Percentiles rank a stretch among this genome's conserved stretches.
These are phyloP conservation scores for Aphidius colemani DNA, from an alignment of 2,888 invertebrate species.

Conservation along the genomic window DNA sequence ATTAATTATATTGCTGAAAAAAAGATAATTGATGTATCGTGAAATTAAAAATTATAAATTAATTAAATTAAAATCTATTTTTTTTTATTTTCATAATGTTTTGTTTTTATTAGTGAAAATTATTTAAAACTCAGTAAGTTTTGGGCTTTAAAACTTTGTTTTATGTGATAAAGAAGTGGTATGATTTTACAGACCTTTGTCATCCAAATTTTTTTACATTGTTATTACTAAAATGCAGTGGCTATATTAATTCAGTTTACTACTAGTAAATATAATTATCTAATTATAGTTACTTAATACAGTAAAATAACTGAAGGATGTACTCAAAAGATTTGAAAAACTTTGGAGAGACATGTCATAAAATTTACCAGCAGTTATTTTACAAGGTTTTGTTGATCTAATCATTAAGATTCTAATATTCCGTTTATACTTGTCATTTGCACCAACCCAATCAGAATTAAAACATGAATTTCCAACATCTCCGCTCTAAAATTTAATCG, in stretches of 20 bases:
- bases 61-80: background rate
- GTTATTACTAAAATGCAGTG: no score
- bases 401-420: constrained; percentile 45
- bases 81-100: background rate
- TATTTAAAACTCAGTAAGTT: no score
- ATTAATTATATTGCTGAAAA: background rate
- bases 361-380: constrained; percentile 52
- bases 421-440: constrained; percentile 26
- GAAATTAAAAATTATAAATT: background rate
- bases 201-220: no score
- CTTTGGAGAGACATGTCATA: constrained; percentile 49
- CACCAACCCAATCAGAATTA: constrained; percentile 42
- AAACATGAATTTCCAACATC: constrained; percentile 43
- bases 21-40: background rate
- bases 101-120: no score
- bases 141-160: no score
- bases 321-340: constrained; percentile 50
- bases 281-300: constrained; percentile 33
- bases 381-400: constrained; percentile 42
- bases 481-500: constrained; percentile 39
- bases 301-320: constrained; percentile 52
- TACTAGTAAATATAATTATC: no score
- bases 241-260: no score
- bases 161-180: no score
- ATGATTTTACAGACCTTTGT: no score